phyloP scores from a whole-genome alignment of 2,797 vertebrate species.

The Rhinella marina region DNA sequence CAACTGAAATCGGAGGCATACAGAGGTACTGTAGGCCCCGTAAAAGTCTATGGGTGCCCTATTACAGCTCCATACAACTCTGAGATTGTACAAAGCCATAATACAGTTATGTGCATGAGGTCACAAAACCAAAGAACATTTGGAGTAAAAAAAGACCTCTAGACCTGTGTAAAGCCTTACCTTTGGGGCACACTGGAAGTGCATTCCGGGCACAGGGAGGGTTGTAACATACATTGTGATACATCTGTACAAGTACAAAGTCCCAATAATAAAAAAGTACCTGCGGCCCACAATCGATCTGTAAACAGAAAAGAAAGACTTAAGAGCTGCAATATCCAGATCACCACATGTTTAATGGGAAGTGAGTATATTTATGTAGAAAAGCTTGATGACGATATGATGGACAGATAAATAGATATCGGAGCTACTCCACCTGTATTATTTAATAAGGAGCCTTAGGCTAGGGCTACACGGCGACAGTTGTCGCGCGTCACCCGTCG shows the following conservation, averaged over 20 bases:
- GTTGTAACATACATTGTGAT: conserved; percentile 98
- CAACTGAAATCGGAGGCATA: neutral
- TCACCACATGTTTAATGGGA: neutral
- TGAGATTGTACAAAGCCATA: neutral
- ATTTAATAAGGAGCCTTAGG: neutral
- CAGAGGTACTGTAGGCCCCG: neutral
- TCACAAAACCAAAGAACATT: neutral
- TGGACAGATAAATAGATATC: neutral
- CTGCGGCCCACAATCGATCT: conserved; percentile 92
- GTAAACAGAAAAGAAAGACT: conserved; percentile 58
- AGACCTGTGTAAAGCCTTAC: conserved; percentile 73
- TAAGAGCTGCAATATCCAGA: neutral
- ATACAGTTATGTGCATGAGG: neutral
- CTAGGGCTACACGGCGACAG: too few species aligned
- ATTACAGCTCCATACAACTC: neutral
- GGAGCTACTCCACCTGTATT: neutral
- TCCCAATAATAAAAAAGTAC: conserved; percentile 96
- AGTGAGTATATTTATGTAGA: neutral
- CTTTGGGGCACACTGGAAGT: conserved; percentile 97
- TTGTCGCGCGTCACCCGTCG: too few species aligned
- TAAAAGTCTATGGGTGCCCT: neutral
- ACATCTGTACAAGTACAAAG: conserved; percentile 95
- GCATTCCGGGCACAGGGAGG: conserved; percentile 94
- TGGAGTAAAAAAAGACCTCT: conserved; percentile 9
- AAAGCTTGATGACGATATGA: neutral